phyloP scores from a whole-genome alignment of 2,888 invertebrate species.

The Cantharis nigra region DNA sequence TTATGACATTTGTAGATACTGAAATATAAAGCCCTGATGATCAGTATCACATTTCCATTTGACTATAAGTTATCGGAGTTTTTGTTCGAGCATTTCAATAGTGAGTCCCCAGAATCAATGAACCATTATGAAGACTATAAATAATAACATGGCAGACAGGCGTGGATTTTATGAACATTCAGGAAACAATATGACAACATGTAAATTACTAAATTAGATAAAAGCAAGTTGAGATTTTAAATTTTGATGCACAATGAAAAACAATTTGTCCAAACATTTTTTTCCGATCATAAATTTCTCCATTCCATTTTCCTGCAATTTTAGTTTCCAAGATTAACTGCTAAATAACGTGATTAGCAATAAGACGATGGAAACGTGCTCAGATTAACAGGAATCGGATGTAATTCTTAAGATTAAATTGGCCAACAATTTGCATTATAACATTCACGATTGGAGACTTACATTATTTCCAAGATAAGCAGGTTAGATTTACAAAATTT shows the following conservation, averaged over 20 bases:
- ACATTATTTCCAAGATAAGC: background rate
- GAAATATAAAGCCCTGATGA: constrained; percentile 44
- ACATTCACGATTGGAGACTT: background rate
- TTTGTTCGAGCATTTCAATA: constrained; percentile 51
- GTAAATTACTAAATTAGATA: constrained; percentile 47
- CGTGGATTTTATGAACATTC: constrained; percentile 48
- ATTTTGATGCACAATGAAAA: constrained; percentile 8
- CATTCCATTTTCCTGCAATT: background rate
- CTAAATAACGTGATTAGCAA: background rate
- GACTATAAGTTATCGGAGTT: constrained; percentile 49
- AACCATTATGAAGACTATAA: constrained; percentile 54
- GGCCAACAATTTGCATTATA: background rate
- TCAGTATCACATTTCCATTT: constrained; percentile 47
- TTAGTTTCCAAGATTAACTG: background rate
- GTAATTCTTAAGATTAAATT: background rate
- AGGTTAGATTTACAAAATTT: background rate
- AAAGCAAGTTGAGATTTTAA: constrained; percentile 23
- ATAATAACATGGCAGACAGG: constrained; percentile 49
- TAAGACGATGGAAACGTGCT: background rate
- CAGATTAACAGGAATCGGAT: background rate
- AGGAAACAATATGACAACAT: constrained; percentile 50
- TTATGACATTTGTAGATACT: constrained; percentile 41
- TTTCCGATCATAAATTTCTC: background rate
- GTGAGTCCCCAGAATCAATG: constrained; percentile 53
- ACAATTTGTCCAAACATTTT: constrained; percentile 5